Evolutionary conservation across 2,113 vertebrate genomes (phyloP).

Genomic region (Caranx ignobilis): DNA sequence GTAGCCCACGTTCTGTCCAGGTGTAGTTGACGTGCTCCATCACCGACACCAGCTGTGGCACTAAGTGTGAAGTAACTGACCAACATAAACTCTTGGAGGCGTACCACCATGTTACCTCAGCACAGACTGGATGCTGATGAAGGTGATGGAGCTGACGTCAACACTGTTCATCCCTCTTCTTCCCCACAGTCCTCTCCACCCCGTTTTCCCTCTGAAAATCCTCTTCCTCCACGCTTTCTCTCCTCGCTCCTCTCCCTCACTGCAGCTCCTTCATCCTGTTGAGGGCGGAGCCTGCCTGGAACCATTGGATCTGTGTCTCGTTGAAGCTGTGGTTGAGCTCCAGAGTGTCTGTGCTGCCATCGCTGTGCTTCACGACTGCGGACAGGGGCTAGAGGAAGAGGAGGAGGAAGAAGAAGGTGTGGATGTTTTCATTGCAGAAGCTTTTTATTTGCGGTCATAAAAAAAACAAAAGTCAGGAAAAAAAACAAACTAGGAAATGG

Average conservation of each 20-base stretch:
- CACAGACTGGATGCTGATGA: constrained; percentile 36
- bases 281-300: constrained; percentile 94
- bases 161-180: constrained; percentile 30
- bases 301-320: constrained; percentile 97
- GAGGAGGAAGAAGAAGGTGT: accelerated
- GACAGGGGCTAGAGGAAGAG: constrained; percentile 84
- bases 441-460: neutral
- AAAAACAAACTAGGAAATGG: no score
- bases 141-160: constrained; percentile 41
- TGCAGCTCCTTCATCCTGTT: constrained; percentile 98
- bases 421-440: neutral
- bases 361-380: constrained; percentile 93
- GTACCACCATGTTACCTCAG: constrained; percentile 10
- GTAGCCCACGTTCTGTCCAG: neutral
- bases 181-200: constrained; percentile 23
- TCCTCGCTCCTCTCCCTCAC: constrained; percentile 82
- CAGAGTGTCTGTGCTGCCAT: constrained; percentile 91
- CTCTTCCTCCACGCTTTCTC: neutral
- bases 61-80: constrained; percentile 20
- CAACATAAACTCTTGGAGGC: constrained; percentile 11
- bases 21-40: constrained; percentile 29
- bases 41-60: constrained; percentile 41
- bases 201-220: constrained; percentile 6
- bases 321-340: constrained; percentile 96
- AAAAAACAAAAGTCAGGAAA: neutral